Evolutionary conservation across 92 coral and sea anemone genomes (phyloP).

Genomic region (Epizoanthus illoricatus): DNA sequence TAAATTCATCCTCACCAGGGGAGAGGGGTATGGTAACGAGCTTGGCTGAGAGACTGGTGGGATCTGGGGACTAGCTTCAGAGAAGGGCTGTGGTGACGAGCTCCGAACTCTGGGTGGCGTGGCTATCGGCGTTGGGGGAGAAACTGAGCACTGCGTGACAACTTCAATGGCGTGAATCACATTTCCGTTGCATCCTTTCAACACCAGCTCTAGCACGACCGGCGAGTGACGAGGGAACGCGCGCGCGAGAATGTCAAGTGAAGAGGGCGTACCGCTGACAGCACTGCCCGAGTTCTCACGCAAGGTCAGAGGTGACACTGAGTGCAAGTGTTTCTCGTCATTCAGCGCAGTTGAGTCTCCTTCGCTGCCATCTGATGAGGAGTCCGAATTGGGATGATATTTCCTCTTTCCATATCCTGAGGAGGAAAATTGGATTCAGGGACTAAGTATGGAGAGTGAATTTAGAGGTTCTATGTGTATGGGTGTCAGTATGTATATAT

Average conservation of each 20-base stretch:
- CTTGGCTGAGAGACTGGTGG: conserved; percentile 41
- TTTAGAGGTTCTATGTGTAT: background rate
- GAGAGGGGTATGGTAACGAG: conserved; percentile 47
- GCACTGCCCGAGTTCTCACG: conserved; percentile 50
- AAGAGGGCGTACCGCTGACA: conserved; percentile 58
- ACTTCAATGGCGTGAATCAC: conserved; percentile 92
- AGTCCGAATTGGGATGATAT: conserved; percentile 4
- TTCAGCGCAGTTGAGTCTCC: conserved; percentile 16
- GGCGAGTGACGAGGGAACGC: conserved; percentile 80
- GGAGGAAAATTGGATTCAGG: background rate
- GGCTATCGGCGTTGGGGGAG: conserved; percentile 43
- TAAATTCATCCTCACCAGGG: conserved; percentile 68
- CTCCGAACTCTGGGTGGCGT: conserved; percentile 29
- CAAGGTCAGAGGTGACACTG: conserved; percentile 66
- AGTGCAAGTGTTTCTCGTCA: conserved; percentile 49
- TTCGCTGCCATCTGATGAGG: conserved; percentile 41
- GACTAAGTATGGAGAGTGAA: too few species aligned
- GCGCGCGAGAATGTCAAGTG: conserved; percentile 76
- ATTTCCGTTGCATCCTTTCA: conserved; percentile 91
- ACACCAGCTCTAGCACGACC: conserved; percentile 72
- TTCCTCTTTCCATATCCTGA: conserved; percentile 29
- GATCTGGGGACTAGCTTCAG: conserved; percentile 39
- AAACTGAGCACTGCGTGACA: conserved; percentile 67
- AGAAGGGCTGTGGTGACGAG: conserved; percentile 33
- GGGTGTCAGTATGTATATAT: background rate